phyloP scores from a whole-genome alignment of 2,888 invertebrate species.

The Thalpophila matura region DNA sequence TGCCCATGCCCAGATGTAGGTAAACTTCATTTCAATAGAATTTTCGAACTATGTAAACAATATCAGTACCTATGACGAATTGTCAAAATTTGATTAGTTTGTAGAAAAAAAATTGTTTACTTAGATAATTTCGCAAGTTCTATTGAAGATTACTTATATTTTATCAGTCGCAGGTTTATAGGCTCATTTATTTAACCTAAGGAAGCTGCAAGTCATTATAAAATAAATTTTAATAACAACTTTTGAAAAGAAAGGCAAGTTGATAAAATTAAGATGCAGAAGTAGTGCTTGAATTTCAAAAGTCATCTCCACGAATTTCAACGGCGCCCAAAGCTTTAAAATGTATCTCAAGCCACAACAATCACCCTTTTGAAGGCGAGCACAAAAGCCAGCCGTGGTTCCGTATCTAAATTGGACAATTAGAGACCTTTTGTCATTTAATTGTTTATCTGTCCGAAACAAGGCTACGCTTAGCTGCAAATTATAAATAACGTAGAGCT shows the following conservation, averaged over 20 bases:
- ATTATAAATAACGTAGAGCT: slow-evolving; percentile 72
- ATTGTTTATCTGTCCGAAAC: slow-evolving; percentile 77
- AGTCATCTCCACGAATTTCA: slow-evolving; percentile 27
- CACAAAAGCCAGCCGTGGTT: slow-evolving; percentile 69
- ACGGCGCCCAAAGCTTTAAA: slow-evolving; percentile 47
- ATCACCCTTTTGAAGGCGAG: slow-evolving; percentile 57
- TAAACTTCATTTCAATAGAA: too few relatives aligned
- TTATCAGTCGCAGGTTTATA: too few relatives aligned
- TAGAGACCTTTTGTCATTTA: slow-evolving; percentile 76
- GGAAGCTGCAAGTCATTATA: too few relatives aligned
- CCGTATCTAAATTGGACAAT: slow-evolving; percentile 77
- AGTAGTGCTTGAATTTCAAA: slow-evolving; percentile 39
- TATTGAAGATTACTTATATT: too few relatives aligned
- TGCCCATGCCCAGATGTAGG: too few relatives aligned
- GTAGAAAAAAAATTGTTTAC: too few relatives aligned
- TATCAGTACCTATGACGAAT: too few relatives aligned
- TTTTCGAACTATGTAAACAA: too few relatives aligned
- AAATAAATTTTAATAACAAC: too few relatives aligned
- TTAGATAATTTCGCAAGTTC: too few relatives aligned
- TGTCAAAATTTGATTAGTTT: too few relatives aligned
- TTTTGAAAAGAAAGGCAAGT: neutral
- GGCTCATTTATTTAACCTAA: too few relatives aligned
- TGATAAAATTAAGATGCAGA: slow-evolving; percentile 26
- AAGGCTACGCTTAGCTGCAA: slow-evolving; percentile 64
- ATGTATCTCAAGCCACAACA: slow-evolving; percentile 62